These are phyloP conservation scores for Sciaenops ocellatus DNA, from an alignment of 2,797 vertebrate genomes.

Conservation along the genomic window DNA sequence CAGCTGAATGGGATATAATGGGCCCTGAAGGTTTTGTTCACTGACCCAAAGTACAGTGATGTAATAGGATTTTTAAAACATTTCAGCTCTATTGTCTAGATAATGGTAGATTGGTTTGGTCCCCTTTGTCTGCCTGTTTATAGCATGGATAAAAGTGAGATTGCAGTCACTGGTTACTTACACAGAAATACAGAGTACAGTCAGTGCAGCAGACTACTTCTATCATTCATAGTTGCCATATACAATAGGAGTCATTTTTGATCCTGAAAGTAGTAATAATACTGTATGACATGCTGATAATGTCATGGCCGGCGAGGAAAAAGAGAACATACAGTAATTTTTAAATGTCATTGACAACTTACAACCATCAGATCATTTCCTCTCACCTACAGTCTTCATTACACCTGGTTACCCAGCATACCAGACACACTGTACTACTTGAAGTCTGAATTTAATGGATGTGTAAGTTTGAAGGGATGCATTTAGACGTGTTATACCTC, in stretches of 20 bases:
- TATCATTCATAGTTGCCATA: background rate
- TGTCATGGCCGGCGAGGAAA: background rate
- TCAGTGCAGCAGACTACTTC: background rate
- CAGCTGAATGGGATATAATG: background rate
- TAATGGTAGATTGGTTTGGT: background rate
- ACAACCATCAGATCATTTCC: background rate
- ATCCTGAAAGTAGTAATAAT: background rate
- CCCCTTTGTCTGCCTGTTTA: background rate
- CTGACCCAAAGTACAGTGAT: background rate
- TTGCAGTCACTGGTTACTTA: too few relatives aligned
- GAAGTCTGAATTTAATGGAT: background rate
- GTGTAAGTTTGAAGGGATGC: conserved; percentile 4
- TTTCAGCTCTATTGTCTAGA: background rate
- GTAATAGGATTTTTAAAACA: too few relatives aligned
- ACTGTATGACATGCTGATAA: background rate
- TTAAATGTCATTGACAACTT: background rate
- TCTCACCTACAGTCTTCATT: background rate
- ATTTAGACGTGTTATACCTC: background rate
- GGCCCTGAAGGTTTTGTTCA: too few relatives aligned
- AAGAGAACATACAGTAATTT: background rate
- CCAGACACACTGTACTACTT: background rate
- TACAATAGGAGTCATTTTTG: too few relatives aligned
- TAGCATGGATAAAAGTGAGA: background rate
- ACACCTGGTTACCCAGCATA: background rate
- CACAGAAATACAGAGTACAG: background rate